Evolutionary conservation across 2,888 invertebrate genomes (phyloP).

Genomic region (Cephus pygmeus): DNA sequence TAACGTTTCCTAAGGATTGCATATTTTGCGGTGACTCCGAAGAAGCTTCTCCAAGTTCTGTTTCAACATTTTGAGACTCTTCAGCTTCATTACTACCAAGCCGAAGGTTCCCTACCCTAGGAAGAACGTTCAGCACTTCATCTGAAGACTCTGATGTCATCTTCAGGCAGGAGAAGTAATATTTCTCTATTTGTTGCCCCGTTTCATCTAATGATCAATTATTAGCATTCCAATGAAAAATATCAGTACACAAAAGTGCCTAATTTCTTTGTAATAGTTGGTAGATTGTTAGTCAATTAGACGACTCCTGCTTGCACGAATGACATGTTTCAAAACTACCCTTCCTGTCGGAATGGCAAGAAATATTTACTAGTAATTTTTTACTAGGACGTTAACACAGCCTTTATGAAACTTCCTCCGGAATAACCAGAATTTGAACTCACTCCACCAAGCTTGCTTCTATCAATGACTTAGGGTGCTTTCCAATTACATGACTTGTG

Average conservation of each 20-base stretch:
- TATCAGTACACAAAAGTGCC: background rate
- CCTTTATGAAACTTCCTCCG: background rate
- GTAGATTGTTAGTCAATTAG: background rate
- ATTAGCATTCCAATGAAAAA: background rate
- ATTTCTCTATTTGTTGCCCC: constrained; percentile 37
- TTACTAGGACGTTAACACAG: background rate
- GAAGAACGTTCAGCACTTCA: constrained; percentile 41
- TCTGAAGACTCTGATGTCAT: constrained; percentile 53
- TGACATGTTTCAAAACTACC: background rate
- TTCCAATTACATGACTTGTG: too few species aligned
- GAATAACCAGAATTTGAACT: background rate
- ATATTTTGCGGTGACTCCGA: constrained; percentile 49
- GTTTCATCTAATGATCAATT: constrained; percentile 39
- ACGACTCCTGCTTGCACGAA: background rate
- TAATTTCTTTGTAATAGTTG: background rate
- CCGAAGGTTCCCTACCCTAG: constrained; percentile 46
- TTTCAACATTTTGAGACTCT: constrained; percentile 32
- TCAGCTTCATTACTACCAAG: constrained; percentile 39
- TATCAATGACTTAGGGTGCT: background rate
- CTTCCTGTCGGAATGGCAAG: background rate
- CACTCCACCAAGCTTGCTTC: background rate
- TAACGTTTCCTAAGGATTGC: constrained; percentile 46
- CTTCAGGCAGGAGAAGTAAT: constrained; percentile 30
- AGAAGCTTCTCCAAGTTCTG: constrained; percentile 31
- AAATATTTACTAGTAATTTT: background rate